Evolutionary conservation across 1,140 invertebrate genomes (phyloP), one percentile per base, ranked within the genome.

Genomic region (Lepidurus arcticus): DNA sequence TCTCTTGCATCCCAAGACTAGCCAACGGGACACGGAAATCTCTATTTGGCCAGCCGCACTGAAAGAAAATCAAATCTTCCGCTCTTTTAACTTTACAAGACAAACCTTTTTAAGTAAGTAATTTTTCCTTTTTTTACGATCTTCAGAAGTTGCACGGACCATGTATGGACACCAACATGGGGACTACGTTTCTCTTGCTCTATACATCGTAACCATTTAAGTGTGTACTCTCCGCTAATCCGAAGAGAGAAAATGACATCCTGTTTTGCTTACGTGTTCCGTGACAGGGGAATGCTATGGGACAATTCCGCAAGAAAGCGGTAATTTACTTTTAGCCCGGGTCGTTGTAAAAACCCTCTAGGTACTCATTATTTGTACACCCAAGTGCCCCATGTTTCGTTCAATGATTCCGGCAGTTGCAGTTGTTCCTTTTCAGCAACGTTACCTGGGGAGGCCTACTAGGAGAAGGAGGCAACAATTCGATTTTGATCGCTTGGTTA

Each of bases 71-170:
- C 53, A 65, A 65, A 65, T 65, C 53, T 21, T 65, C 8, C 53
- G 53, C 53, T 65, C 13, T 21, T 8, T 65, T 65, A 65, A 65
- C 53, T 21, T 65, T 21, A 65, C 8, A 65, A 65, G 53, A 21
- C 53, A 65, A 65, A 65, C 53, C 53, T 21, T 65, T 21, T 65
- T 65, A 65, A 65, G 53, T 65, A 65, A 65, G 53, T 65, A 65
- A 65, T n/a, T 21, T 65, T 16, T 65, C 5, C 21, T 1, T 65
- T 65, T 65, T 21, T 65, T 16, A n/a, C 53, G 16, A 7, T 65
- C 53, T 16, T 65, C 34, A 34, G 34, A 34, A 34, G 34, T 34
- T 34, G 34, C 34, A 34, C 34, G 0, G 34, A 34, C 34, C 34
- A 34, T 34, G 34, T 3, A 34, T 34, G 34, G 34, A 34, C 34